Evolutionary conservation across 2,888 invertebrate genomes (phyloP).

Genomic region (Belgica antarctica): DNA sequence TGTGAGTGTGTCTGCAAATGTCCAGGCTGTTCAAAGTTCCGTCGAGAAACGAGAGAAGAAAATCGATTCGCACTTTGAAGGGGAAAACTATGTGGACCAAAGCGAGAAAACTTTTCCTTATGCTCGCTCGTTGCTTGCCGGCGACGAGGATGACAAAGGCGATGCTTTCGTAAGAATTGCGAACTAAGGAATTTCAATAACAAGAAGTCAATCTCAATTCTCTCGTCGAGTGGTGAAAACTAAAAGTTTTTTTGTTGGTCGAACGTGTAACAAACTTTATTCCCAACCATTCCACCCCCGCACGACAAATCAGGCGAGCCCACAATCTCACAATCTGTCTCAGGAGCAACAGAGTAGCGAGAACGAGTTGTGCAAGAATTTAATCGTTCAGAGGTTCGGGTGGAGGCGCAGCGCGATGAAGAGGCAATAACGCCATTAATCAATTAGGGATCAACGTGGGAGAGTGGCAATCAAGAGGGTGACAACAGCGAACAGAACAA

Average conservation of each 20-base stretch:
- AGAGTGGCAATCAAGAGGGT: conserved; percentile 6
- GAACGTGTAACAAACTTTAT: too few relatives aligned
- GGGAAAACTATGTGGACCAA: too few relatives aligned
- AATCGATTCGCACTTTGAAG: not conserved
- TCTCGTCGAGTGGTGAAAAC: not conserved
- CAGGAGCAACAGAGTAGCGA: not conserved
- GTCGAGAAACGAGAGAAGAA: not conserved
- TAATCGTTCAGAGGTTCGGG: not conserved
- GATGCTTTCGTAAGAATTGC: too few relatives aligned
- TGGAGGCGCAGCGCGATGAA: not conserved
- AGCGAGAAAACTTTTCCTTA: not conserved
- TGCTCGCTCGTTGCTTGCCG: not conserved
- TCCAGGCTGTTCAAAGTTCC: too few relatives aligned
- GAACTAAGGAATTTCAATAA: not conserved
- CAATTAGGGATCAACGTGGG: conserved; percentile 18
- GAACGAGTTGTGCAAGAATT: not conserved
- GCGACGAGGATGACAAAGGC: not conserved
- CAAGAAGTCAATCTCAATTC: not conserved
- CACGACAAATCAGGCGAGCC: too few relatives aligned
- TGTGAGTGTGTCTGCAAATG: too few relatives aligned
- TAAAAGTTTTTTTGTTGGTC: not conserved
- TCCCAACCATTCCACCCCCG: not conserved
- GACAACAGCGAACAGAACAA: not conserved
- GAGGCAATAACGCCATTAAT: not conserved
- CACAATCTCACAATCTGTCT: too few relatives aligned